Evolutionary conservation across 2,888 invertebrate species (phyloP), one percentile per base, ranked within the genome.

Genomic region (Drosophila fulvimacula): DNA sequence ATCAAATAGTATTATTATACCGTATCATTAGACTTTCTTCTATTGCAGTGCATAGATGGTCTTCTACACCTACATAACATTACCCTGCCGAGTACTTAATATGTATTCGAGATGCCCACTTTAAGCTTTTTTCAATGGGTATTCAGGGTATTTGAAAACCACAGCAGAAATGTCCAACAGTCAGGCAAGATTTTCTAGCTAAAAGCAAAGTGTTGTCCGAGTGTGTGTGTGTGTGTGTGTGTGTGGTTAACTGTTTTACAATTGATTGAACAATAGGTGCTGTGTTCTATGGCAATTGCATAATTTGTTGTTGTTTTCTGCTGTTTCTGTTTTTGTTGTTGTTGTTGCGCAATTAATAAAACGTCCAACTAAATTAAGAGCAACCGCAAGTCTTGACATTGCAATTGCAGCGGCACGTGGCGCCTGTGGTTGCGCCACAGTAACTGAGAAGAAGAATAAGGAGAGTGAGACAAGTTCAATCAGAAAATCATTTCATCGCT

Each of bases 341-440:
- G 69, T 42, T 61, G 66, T 69, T 71, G 73, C 72, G 62, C 82
- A 89, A 87, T 88, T 85, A 87, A 87, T 83, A 76, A 85, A 80
- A 85, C 81, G 85, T 83, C 79, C 71, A 67, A 74, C 61, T 76
- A 71, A 85, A 87, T 87, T 85, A 80, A 77, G 85, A 73, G 46
- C 76, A 72, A 79, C 83, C 84, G 62, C 84, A 76, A 68, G 71
- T 58, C 78, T 81, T 75, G 68, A 82, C 72, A 80, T 70, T 72
- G 64, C 74, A 13, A 30, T 51, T 51, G 49, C 42, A 44, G 56
- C 48, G 56, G 38, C 55, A 56, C 42, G 38, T 56, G 51, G 21
- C 62, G 36, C 27, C 39, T 61, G 62, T 32, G 62, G 60, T 39
- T 46, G 46, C 15, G 21, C 24, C 5, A n/a, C 36, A 52, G n/a